Base-by-base conservation (phyloP, 2,113 vertebrate species). In the Pantherophis guttatus region DNA sequence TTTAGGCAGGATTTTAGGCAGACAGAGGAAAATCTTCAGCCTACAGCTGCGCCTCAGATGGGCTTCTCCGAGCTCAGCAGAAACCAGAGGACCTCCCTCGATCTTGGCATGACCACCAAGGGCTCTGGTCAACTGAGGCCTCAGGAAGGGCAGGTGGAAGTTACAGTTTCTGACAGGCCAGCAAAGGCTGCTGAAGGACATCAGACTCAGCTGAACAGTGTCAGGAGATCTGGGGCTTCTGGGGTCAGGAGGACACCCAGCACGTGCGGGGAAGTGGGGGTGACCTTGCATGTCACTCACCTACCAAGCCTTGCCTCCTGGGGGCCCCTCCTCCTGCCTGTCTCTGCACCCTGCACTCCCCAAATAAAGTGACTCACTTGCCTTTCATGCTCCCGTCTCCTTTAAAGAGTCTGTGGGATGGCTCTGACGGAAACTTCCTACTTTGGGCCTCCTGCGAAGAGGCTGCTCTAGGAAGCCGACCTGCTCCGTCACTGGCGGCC, bases 101-200 rank as follows among this genome's bases (percentile, higher is more conserved):
- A 24, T 48, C 44, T 26, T 23, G 50, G 86, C 50, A 8, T 11
- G 50, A 12, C 26, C 50, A 1, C 50, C 33, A 39, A 19, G 2
- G 17, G 70, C 70, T 19, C 70, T 39, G 70, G 33, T 81, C 70
- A 97, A 91, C 88, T 95, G 92, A 90, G 91, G 89, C 94, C 88
- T 57, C 8, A 87, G 93, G 58, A 89, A 95, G 93, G 89, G 13
- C 29, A 3, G 59, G 33, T 1, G 52, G 23, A 62, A 92, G 87
- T 92, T 12, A 0, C 94, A 95, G 94, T 87, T 91, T 95, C 57
- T 90, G 95, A 91, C 93, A 95, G 89, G 94, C 92, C 59, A 94
- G 93, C 94, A 95, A 94, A 90, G 96, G 95, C 95, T 95, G 96
- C 95, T 96, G 96, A 93, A 96, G 87, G 93, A 95, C 88, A 92